Conservation (phyloP, 1,140 invertebrate species). For the Heterodera schachtii region DNA sequence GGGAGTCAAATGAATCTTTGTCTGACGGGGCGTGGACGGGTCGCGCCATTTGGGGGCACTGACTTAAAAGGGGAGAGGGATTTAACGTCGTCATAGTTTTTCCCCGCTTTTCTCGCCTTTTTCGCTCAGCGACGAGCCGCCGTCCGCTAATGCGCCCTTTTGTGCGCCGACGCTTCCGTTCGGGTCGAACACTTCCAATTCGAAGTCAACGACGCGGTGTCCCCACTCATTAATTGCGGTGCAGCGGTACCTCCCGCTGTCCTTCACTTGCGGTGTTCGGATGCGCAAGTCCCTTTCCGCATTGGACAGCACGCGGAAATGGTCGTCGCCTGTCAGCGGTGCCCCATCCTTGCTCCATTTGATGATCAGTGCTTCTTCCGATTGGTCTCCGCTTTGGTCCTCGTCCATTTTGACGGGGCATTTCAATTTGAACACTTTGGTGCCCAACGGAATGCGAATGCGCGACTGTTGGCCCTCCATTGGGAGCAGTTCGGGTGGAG, state of each 20-base stretch:
- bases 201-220: conserved; percentile 34
- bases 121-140: conserved; percentile 10
- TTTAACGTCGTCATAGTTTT: background rate
- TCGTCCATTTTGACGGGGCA: conserved; percentile 31
- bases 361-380: conserved; percentile 36
- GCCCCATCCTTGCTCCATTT: conserved; percentile 37
- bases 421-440: conserved; percentile 38
- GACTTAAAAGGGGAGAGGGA: background rate
- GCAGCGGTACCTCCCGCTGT: conserved; percentile 34
- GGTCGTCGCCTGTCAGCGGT: background rate
- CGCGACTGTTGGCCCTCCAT: conserved; percentile 32
- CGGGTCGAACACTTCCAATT: conserved; percentile 35
- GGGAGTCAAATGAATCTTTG: background rate
- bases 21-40: background rate
- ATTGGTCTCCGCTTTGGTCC: background rate
- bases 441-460: conserved; percentile 35
- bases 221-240: conserved; percentile 40
- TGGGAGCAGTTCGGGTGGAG: conserved; percentile 32
- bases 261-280: conserved; percentile 25
- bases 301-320: conserved; percentile 28
- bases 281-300: conserved; percentile 35
- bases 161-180: background rate
- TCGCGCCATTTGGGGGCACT: conserved; percentile 34
- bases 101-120: background rate
- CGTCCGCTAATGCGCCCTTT: background rate